Conservation (phyloP, 2,888 invertebrate genomes). For the Calliphora vomitoria region DNA sequence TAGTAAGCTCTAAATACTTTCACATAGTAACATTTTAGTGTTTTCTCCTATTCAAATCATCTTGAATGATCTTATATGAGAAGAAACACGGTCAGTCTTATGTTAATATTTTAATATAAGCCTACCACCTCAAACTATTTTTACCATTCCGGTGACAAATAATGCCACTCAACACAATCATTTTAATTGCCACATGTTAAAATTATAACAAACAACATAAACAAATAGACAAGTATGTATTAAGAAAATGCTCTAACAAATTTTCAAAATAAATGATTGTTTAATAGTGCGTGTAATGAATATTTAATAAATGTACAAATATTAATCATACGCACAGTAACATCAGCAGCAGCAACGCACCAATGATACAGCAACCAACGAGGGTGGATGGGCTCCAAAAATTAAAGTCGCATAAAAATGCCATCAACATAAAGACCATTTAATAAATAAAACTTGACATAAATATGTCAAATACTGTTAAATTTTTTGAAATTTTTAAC, state of each 20-base stretch:
- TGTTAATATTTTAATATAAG: too few relatives aligned
- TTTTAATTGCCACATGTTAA: neutral
- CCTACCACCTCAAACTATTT: too few relatives aligned
- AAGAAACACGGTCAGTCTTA: too few relatives aligned
- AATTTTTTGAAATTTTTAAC: neutral
- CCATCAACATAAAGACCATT: constrained; percentile 28
- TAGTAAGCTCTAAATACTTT: too few relatives aligned
- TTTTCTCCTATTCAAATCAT: too few relatives aligned
- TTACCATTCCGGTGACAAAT: too few relatives aligned
- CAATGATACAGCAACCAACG: neutral
- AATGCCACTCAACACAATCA: too few relatives aligned
- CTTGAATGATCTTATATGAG: too few relatives aligned
- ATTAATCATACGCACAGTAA: constrained; percentile 21
- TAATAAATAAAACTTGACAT: constrained; percentile 18
- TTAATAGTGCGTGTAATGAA: constrained; percentile 20
- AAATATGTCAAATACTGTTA: constrained; percentile 10
- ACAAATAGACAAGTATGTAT: too few relatives aligned
- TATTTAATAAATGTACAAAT: neutral
- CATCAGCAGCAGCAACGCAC: constrained; percentile 17
- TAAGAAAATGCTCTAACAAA: neutral
- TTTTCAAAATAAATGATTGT: neutral
- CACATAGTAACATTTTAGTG: too few relatives aligned
- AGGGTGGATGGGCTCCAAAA: neutral
- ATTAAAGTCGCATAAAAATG: constrained; percentile 15
- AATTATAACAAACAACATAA: neutral